A percentile compares a stretch with the other conserved stretches of the same genome.
These are phyloP conservation scores for Drosophila helvetica DNA, from an alignment of 2,888 invertebrate genomes.

Conservation along the genomic window DNA sequence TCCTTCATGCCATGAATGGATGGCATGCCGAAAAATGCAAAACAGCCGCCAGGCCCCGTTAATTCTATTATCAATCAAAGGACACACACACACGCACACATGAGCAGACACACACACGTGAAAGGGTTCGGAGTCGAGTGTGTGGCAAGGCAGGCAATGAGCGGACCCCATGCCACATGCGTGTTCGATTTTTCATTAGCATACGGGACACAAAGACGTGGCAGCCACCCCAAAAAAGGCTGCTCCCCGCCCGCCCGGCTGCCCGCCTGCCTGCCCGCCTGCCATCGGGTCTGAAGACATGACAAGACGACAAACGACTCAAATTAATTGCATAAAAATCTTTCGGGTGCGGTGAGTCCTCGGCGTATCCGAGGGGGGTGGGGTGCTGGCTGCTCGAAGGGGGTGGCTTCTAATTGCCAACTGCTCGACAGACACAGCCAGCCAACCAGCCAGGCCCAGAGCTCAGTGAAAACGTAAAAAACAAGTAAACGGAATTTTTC, in stretches of 20 bases:
- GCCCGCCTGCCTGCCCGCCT: constrained; percentile 14
- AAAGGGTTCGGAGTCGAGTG: constrained; percentile 1
- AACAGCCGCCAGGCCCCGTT: constrained; percentile 59
- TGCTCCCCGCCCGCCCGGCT: constrained; percentile 29
- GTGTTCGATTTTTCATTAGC: constrained; percentile 78
- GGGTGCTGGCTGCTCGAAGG: background rate
- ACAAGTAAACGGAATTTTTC: constrained; percentile 53
- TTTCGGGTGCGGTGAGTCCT: constrained; percentile 43
- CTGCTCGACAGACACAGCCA: constrained; percentile 37
- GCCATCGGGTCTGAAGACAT: constrained; percentile 33
- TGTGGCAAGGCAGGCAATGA: constrained; percentile 17
- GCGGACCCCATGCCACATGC: constrained; percentile 45
- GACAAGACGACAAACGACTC: constrained; percentile 66
- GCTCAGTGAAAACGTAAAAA: too few relatives aligned
- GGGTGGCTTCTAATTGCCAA: constrained; percentile 72
- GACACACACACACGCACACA: constrained; percentile 32
- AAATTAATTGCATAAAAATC: constrained; percentile 78
- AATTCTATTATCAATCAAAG: constrained; percentile 76
- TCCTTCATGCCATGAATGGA: background rate
- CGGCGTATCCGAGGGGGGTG: background rate
- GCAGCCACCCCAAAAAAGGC: constrained; percentile 5
- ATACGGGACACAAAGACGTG: constrained; percentile 55
- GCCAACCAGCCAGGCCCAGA: background rate
- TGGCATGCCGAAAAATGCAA: constrained; percentile 73
- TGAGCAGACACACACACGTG: constrained; percentile 15